These are phyloP conservation scores for Dasypolia templi DNA, from an alignment of 2,888 invertebrate species.

Conservation along the genomic window DNA sequence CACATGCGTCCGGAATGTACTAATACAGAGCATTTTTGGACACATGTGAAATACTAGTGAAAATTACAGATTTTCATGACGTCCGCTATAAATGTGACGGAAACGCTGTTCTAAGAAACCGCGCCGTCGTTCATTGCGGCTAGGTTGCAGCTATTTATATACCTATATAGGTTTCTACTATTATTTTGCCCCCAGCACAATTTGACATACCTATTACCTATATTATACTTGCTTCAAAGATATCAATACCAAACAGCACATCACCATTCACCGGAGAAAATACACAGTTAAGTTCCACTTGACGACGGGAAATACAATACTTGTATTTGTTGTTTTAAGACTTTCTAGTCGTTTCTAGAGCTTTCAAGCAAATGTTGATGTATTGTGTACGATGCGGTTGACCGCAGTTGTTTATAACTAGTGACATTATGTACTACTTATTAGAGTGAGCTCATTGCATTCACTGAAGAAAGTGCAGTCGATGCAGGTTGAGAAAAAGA, in stretches of 20 bases:
- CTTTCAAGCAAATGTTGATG: constrained; percentile 30
- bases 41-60: no score
- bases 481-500: background rate
- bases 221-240: no score
- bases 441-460: background rate
- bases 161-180: no score
- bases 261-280: constrained; percentile 6
- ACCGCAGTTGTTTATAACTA: background rate
- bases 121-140: no score
- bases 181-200: no score
- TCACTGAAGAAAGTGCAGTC: background rate
- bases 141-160: no score
- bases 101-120: no score
- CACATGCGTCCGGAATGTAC: no score
- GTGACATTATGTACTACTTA: background rate
- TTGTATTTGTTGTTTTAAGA: background rate
- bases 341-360: constrained; percentile 49
- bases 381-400: constrained; percentile 3
- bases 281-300: background rate
- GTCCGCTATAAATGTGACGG: no score
- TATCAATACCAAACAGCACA: background rate
- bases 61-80: no score
- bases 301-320: constrained; percentile 2
- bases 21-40: no score
- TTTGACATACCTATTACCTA: no score